Base-by-base conservation (phyloP, 2,888 invertebrate species). In the Drosophila anomelani region DNA sequence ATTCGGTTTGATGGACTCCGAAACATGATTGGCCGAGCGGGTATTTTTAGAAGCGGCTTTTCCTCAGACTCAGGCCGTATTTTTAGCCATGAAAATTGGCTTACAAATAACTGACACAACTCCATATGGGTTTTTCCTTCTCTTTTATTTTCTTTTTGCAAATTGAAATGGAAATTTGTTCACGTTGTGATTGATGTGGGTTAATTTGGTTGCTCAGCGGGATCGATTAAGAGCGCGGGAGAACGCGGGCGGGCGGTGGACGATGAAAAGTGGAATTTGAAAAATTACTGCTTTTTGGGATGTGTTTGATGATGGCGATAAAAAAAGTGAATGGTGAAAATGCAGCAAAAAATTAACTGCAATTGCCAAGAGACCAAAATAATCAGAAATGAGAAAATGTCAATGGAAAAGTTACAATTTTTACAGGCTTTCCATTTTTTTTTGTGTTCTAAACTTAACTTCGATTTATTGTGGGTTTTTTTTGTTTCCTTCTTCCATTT, bases 201-300 rank as follows among this genome's bases (percentile, higher is more conserved):
- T 59, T 69, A 71, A 60, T 71, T 69, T 68, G 61, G 47, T 49
- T 47, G 68, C 68, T 66, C 66, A 68, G 68, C 29, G 68, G 68
- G 68, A 36, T 41, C 32, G 55, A 61, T 56, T 44, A 44, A 38
- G 44, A 38, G 36, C 7, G 54, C 7, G 54, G 54, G 34, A 20
- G 39, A 17, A 26, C 44, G 44, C 13, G 6, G 23, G 13, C 23
- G 23, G 57, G 38, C 62, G 62, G 36, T 51, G 44, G 54, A 17
- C 63, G 66, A 39, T 55, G 63, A 64, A 64, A 67, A 64, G 67
- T 56, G 67, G 64, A 26, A 66, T 39, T 36, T 56, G 66, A 43
- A 36, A 68, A 43, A 64, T 66, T 13, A 38, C 15, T 55, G 38
- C 34, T 15, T 15, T 26, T 9, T 23, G 44, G 9, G 29, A 1